A percentile compares a stretch with the other conserved stretches of the same genome.
These are phyloP conservation scores for Fissipunctia ypsillon DNA, from an alignment of 2,888 invertebrate species.

Conservation along the genomic window DNA sequence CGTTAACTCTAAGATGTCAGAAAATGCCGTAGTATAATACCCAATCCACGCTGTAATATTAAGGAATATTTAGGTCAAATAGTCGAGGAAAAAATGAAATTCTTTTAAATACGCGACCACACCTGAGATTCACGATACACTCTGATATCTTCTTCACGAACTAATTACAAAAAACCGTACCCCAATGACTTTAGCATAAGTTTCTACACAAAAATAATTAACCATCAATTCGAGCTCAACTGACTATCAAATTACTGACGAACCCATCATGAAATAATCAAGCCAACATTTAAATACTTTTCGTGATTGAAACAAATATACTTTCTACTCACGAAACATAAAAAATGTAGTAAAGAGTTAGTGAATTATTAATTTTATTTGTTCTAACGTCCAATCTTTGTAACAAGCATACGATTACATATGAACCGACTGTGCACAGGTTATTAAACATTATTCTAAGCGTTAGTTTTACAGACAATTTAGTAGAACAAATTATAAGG, in stretches of 20 bases:
- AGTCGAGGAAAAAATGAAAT: neutral
- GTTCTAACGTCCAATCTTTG: conserved; percentile 77
- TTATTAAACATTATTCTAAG: conserved; percentile 89
- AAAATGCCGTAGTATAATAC: no score
- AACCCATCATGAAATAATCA: conserved; percentile 53
- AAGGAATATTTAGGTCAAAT: neutral
- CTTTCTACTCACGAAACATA: conserved; percentile 51
- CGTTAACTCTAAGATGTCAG: no score
- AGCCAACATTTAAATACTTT: conserved; percentile 51
- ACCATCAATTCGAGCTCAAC: conserved; percentile 35
- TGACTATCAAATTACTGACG: conserved; percentile 47
- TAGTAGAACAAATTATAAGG: conserved; percentile 89
- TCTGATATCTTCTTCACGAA: conserved; percentile 24
- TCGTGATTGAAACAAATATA: conserved; percentile 62
- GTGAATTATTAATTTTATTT: conserved; percentile 78
- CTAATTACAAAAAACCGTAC: conserved; percentile 11
- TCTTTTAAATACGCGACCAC: conserved; percentile 22
- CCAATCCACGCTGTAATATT: no score
- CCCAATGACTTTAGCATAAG: conserved; percentile 52
- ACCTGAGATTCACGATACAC: conserved; percentile 30
- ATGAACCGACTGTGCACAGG: conserved; percentile 84
- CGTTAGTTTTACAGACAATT: conserved; percentile 88
- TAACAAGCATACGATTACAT: conserved; percentile 82
- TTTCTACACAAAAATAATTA: conserved; percentile 53
- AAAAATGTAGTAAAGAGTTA: conserved; percentile 37